phyloP scores from a whole-genome alignment of 2,797 vertebrate species.

The Xerus rutilus region DNA sequence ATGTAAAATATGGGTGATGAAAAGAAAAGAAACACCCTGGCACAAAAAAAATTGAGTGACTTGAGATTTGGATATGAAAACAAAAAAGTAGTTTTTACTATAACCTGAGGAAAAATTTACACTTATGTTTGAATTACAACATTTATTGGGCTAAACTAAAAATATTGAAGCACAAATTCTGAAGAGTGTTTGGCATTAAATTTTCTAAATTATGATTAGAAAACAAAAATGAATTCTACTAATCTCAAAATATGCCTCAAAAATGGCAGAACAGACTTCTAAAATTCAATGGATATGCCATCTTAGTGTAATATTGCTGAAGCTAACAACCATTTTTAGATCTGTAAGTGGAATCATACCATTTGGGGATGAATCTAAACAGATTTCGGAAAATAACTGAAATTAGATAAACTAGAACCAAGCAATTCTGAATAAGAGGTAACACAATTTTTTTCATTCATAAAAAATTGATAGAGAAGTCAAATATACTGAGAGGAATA shows the following conservation, averaged over 20 bases:
- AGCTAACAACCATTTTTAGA: neutral
- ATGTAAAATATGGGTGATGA: neutral
- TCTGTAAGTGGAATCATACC: neutral
- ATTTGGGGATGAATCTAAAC: neutral
- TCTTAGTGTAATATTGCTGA: neutral
- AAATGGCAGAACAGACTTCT: conserved; percentile 33
- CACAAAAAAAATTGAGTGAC: conserved; percentile 55
- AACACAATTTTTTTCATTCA: neutral
- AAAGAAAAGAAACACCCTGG: neutral
- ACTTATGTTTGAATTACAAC: neutral
- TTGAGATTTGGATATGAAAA: conserved; percentile 39
- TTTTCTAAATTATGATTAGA: neutral
- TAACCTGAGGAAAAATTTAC: neutral
- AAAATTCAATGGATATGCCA: neutral
- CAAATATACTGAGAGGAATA: neutral
- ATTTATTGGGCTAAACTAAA: conserved; percentile 21
- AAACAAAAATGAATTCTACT: neutral
- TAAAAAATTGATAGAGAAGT: neutral
- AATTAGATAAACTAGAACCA: neutral
- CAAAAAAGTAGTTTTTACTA: neutral
- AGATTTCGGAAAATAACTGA: conserved; percentile 39
- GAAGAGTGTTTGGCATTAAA: neutral
- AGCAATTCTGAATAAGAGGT: neutral
- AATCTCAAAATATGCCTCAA: neutral
- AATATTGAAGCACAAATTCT: neutral